Conservation (phyloP, 2,888 invertebrate species). For the Alloscopus bannaensis region DNA sequence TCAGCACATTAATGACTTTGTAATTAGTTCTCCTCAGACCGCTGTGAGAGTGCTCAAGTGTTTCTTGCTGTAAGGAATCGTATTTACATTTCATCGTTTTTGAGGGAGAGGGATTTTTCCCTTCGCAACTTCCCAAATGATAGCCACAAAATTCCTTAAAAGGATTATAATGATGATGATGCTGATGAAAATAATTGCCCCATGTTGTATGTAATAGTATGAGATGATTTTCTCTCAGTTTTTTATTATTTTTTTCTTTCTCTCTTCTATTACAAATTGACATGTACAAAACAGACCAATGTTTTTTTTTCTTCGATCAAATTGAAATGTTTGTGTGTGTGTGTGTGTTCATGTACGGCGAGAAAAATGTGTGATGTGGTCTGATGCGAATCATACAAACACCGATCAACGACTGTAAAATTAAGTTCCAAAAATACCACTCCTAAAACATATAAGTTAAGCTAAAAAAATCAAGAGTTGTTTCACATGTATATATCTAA, state of each 20-base stretch:
- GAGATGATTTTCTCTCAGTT: neutral
- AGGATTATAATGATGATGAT: neutral
- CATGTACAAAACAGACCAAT: constrained; percentile 66
- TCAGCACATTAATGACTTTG: no score
- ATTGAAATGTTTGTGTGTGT: constrained; percentile 38
- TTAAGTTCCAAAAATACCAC: constrained; percentile 31
- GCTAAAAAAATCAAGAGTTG: constrained; percentile 5
- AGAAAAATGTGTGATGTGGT: constrained; percentile 19
- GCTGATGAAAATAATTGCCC: neutral
- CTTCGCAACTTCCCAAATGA: neutral
- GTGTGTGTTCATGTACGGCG: constrained; percentile 17
- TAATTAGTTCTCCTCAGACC: no score
- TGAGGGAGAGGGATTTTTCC: no score
- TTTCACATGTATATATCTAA: no score
- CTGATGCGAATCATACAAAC: constrained; percentile 23
- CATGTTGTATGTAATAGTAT: neutral
- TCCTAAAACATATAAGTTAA: constrained; percentile 19
- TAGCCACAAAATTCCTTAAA: neutral
- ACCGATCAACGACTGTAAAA: constrained; percentile 23
- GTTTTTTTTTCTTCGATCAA: constrained; percentile 28
- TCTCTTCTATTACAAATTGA: constrained; percentile 63
- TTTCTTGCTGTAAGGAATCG: no score
- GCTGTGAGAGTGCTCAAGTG: no score
- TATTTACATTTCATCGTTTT: neutral
- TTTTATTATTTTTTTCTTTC: constrained; percentile 22